Conservation (phyloP, 30 jellyfish, hydroid and myxozoan genomes). For the Turritopsis rubra region DNA sequence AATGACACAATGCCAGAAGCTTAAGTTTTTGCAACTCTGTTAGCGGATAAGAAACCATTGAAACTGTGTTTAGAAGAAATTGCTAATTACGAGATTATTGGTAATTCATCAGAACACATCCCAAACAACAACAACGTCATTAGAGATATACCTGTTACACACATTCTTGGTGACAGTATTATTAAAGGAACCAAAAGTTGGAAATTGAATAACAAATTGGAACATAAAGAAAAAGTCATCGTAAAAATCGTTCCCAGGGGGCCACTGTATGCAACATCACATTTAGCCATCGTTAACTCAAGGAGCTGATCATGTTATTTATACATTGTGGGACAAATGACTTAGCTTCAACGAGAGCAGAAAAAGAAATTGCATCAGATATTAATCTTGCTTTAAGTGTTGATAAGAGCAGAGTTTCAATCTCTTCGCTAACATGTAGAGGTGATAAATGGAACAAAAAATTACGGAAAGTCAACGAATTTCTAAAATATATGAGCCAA, state of each 20-base stretch:
- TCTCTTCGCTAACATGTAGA: background rate
- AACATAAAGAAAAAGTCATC: background rate
- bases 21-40: too few species aligned
- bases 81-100: too few species aligned
- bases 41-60: too few species aligned
- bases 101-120: background rate
- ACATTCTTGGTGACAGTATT: background rate
- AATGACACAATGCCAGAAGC: too few species aligned
- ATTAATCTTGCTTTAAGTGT: background rate
- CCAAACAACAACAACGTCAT: background rate
- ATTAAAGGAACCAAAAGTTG: background rate
- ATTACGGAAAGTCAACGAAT: background rate
- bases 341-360: background rate
- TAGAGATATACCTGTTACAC: background rate
- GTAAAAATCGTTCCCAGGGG: background rate
- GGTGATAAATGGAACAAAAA: background rate
- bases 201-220: background rate
- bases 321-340: background rate
- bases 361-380: background rate
- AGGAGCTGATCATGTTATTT: background rate
- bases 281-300: background rate
- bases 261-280: background rate
- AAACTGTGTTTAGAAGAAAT: too few species aligned
- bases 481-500: background rate
- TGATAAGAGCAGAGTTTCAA: background rate